Conservation (phyloP, 2,113 vertebrate genomes). For the Perognathus longimembris region DNA sequence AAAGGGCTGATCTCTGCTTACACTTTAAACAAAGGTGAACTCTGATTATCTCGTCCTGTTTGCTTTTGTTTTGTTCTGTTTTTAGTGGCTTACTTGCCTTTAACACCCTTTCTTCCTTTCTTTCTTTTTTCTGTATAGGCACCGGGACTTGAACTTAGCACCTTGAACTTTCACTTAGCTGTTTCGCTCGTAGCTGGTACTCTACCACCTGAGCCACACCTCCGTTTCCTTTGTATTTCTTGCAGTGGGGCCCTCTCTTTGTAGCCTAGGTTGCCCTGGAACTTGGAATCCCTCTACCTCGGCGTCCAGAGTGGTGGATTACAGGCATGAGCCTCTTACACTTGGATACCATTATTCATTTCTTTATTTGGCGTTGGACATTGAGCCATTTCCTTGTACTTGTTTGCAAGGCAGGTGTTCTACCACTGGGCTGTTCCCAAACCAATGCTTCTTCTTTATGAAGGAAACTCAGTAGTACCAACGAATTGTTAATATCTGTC, state of each 20-base stretch:
- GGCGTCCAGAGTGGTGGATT: background rate
- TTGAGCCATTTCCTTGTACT: background rate
- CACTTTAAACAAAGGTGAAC: background rate
- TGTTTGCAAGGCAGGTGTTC: background rate
- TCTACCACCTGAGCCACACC: too few relatives aligned
- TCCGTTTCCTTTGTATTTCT: too few relatives aligned
- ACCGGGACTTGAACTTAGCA: too few relatives aligned
- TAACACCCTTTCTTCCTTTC: too few relatives aligned
- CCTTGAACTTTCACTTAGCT: too few relatives aligned
- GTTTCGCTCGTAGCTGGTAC: too few relatives aligned
- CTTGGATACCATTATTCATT: background rate
- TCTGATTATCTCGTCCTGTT: background rate
- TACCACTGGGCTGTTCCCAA: background rate
- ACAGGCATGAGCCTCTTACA: background rate
- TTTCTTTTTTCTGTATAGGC: too few relatives aligned
- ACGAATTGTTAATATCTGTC: background rate
- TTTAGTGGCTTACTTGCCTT: background rate
- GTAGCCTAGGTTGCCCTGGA: background rate
- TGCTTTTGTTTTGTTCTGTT: too few relatives aligned
- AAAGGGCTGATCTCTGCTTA: background rate
- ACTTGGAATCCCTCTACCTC: background rate
- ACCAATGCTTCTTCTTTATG: background rate
- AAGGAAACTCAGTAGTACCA: background rate
- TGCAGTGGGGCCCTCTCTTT: too few relatives aligned
- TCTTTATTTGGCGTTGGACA: background rate